Evolutionary conservation across 1,140 invertebrate genomes (phyloP).

Genomic region (Panonychus citri): DNA sequence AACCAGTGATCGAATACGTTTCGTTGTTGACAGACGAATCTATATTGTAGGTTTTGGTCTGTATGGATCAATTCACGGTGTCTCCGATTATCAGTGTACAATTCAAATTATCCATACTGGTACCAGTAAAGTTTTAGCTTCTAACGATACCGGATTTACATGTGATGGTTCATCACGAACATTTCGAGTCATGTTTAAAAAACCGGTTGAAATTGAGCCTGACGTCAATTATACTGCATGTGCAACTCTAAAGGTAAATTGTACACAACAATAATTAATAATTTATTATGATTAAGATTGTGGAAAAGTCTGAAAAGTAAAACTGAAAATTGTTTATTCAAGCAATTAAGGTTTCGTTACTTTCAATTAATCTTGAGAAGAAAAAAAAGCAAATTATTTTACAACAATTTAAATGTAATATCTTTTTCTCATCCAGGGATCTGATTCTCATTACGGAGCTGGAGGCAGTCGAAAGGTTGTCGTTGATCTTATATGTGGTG

Average conservation of each 20-base stretch:
- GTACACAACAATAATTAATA: slow-evolving; percentile 4
- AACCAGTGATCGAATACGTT: slow-evolving; percentile 59
- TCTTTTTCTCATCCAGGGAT: slow-evolving; percentile 34
- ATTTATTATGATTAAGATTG: not conserved
- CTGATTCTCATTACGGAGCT: slow-evolving; percentile 65
- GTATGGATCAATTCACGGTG: slow-evolving; percentile 60
- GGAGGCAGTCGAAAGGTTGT: slow-evolving; percentile 51
- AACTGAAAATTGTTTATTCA: too few species aligned
- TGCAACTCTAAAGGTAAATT: slow-evolving; percentile 48
- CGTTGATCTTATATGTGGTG: slow-evolving; percentile 41
- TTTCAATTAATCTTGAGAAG: not conserved
- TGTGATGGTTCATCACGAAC: slow-evolving; percentile 57
- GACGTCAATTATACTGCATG: slow-evolving; percentile 60
- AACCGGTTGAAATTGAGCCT: slow-evolving; percentile 55
- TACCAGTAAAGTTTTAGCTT: slow-evolving; percentile 47
- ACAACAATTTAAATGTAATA: too few species aligned
- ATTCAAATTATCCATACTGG: slow-evolving; percentile 53
- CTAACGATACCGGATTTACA: slow-evolving; percentile 48
- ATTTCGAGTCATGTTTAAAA: slow-evolving; percentile 68
- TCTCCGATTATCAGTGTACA: slow-evolving; percentile 51
- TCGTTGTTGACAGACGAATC: slow-evolving; percentile 54
- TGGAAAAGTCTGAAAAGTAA: too few species aligned
- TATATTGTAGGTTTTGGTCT: slow-evolving; percentile 67
- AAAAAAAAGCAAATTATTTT: too few species aligned
- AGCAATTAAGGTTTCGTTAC: too few species aligned